Evolutionary conservation across 2,888 invertebrate genomes (phyloP), one percentile per base, ranked within the genome.

Genomic region (Dasypolia templi): DNA sequence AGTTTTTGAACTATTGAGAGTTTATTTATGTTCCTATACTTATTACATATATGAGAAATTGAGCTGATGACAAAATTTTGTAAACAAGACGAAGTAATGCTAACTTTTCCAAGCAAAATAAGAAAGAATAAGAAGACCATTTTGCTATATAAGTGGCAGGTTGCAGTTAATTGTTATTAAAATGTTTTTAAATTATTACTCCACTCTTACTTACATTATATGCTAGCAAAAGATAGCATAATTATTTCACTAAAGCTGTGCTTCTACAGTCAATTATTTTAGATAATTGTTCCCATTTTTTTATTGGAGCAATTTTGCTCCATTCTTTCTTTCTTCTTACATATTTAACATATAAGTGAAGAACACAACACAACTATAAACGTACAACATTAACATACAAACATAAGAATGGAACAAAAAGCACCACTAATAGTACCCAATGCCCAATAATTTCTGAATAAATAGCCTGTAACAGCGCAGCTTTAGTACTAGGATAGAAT

Each of bases 1-100:
- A 29, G 32, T 77, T 77, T n/a, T 77, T 44, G 17, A 81, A 66
- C 29, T 49, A 35, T 51, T 62, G 22, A 61, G 19, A 56, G 55
- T 81, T 56, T 61, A 65, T 75, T 29, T 29, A 44, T 53, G 58
- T 76, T 66, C 42, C 6, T 77, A 62, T 29, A 62, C 14, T 35
- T 72, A 59, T 29, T 35, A 79, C 29, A 17, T 59, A 46, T 2
- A 42, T 51, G 46, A 65, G 26, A 66, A 76, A 81, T 77, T 74
- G 53, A 81, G 65, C 61, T 51, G 49, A 61, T 42, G 22, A 59
- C 63, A 2, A 32, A 29, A 6, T 46, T 80, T 46, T 75, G 32
- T 29, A 46, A 32, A 64, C 12, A 46, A 49, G 59, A 55, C n/a
- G 2, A 59, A 46, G 51, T 32, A 39, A 19, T 44, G 12, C 49